A percentile compares a stretch with the other conserved stretches of the same genome.
These are phyloP conservation scores for Ariopsis seemanni DNA, from an alignment of 2,113 vertebrate genomes.

Conservation along the genomic window DNA sequence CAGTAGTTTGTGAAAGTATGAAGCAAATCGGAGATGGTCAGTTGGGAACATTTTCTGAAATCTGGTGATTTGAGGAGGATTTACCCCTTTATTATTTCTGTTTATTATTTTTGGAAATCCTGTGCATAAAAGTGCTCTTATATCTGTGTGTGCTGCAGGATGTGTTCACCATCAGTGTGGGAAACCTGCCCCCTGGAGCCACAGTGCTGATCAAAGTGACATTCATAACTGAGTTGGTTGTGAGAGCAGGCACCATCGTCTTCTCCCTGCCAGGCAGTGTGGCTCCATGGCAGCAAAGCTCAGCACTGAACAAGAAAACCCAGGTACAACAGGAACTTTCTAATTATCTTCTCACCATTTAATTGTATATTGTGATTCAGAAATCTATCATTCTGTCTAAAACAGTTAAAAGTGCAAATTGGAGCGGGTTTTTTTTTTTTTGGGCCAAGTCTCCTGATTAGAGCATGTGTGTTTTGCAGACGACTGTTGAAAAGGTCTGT, in stretches of 20 bases:
- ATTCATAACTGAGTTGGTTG: slow-evolving; percentile 79
- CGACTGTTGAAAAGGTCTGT: slow-evolving; percentile 76
- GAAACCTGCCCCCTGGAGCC: slow-evolving; percentile 79
- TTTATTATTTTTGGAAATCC: not conserved
- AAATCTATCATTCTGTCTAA: not conserved
- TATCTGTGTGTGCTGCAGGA: slow-evolving; percentile 69
- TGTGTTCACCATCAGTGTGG: slow-evolving; percentile 85
- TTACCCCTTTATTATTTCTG: not conserved
- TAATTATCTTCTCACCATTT: not conserved
- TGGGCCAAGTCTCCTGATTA: not conserved
- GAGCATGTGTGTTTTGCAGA: slow-evolving; percentile 52
- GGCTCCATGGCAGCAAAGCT: slow-evolving; percentile 82
- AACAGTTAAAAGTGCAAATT: not conserved
- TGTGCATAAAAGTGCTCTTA: not conserved
- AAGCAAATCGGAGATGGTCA: too few species aligned
- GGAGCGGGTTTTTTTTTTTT: not conserved
- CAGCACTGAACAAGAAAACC: slow-evolving; percentile 79
- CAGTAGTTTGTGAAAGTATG: too few species aligned
- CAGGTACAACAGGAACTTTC: slow-evolving; percentile 69
- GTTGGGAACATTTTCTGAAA: too few species aligned
- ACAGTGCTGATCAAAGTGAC: slow-evolving; percentile 86
- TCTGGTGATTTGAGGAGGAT: too few species aligned
- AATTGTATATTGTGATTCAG: too few species aligned
- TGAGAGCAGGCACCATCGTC: slow-evolving; percentile 59
- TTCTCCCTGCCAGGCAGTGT: slow-evolving; percentile 81